Conservation (phyloP, 2,888 invertebrate species). For the Coelogynopora nodosa region DNA sequence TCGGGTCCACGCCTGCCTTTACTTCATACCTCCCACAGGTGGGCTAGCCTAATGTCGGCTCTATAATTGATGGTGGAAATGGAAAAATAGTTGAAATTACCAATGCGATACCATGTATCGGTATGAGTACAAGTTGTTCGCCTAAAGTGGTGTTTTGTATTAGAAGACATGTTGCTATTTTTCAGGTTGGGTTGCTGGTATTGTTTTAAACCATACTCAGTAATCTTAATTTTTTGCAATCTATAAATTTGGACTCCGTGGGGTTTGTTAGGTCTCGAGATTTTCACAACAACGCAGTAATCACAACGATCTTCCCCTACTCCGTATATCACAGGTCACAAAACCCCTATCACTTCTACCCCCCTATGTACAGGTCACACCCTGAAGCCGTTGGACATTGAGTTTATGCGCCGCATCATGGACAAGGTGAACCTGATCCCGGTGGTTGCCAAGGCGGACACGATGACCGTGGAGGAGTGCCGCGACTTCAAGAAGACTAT, state of each 20-base stretch:
- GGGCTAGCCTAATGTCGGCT: not conserved
- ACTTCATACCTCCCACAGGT: conserved; percentile 38
- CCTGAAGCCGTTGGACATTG: conserved; percentile 34
- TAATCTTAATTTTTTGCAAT: too few species aligned
- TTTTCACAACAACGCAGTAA: too few species aligned
- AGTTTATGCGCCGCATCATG: conserved; percentile 33
- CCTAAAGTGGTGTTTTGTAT: conserved; percentile 11
- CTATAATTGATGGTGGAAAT: not conserved
- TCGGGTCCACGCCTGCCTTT: not conserved
- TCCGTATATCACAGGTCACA: too few species aligned
- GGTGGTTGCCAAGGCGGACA: conserved; percentile 96
- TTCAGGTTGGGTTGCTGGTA: too few species aligned
- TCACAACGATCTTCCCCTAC: too few species aligned
- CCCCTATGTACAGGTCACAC: conserved; percentile 29
- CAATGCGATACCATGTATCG: not conserved
- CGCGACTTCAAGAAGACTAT: conserved; percentile 90
- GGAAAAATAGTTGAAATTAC: not conserved
- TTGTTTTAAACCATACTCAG: too few species aligned
- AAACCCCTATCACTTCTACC: too few species aligned
- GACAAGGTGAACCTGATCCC: conserved; percentile 86
- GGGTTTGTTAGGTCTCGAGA: too few species aligned
- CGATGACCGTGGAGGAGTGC: conserved; percentile 95
- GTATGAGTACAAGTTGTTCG: not conserved
- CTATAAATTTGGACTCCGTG: too few species aligned
- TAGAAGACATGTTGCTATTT: too few species aligned